phyloP scores from a whole-genome alignment of 2,797 vertebrate genomes.

The Calcarius lapponicus region DNA sequence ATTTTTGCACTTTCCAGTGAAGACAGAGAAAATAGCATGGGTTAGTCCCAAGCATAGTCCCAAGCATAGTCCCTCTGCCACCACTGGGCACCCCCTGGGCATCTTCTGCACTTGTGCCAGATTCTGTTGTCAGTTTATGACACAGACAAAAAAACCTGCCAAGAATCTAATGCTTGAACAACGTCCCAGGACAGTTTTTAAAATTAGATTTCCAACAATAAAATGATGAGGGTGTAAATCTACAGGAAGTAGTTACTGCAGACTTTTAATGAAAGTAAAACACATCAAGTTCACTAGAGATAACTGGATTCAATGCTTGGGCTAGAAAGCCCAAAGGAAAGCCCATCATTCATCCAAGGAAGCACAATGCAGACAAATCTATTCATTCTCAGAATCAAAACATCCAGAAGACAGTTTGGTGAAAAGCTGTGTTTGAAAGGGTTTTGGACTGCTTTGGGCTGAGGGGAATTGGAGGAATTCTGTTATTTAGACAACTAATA shows the following conservation, averaged over 20 bases:
- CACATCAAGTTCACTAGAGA: background rate
- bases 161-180: slow-evolving; percentile 2
- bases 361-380: slow-evolving; percentile 57
- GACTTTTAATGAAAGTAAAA: slow-evolving; percentile 22
- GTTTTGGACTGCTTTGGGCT: background rate
- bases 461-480: background rate
- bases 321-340: background rate
- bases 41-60: background rate
- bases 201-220: slow-evolving; percentile 20
- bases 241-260: background rate
- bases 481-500: background rate
- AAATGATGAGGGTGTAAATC: slow-evolving; percentile 20
- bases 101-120: background rate
- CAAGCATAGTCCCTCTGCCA: background rate
- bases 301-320: background rate
- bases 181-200: background rate
- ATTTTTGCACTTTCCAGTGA: background rate
- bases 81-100: background rate
- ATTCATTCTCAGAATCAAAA: slow-evolving; percentile 54
- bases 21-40: background rate
- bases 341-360: slow-evolving; percentile 31
- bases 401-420: background rate
- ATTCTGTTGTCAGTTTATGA: background rate
- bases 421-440: slow-evolving; percentile 25
- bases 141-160: background rate